Evolutionary conservation across 2,113 vertebrate genomes (phyloP), one percentile per base, ranked within the genome.

Genomic region (Urocynchramus pylzowi): DNA sequence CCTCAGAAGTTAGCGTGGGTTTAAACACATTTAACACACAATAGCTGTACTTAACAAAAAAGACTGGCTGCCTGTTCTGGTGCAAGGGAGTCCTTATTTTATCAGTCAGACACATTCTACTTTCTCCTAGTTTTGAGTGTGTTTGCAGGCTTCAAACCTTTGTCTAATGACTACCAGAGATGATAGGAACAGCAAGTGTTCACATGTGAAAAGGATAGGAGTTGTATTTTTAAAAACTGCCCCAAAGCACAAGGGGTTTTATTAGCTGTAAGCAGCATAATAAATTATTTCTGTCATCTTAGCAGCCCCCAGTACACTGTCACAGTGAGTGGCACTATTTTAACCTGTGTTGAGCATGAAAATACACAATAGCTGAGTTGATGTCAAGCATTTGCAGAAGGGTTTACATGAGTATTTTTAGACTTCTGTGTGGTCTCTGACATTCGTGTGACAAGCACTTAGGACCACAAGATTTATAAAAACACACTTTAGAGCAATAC

Each of bases 271-370:
- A 91, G 77, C 73, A 68, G 31, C 42, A n/a, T 89, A 84, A 95
- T 44, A 94, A 87, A 93, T 93, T 65, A 75, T 90, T 94, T 42
- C n/a, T 96, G 42, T 94, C 91, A 92, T 59, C 23, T 84, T 69
- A 85, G 49, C 73, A 85, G 41, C 33, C 77, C 81, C 52, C 35
- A 71, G 67, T 84, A 56, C 70, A 53, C 77, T 60, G 76, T 50
- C 63, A 74, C 52, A 79, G 83, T 76, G 79, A 96, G 67, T 53
- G 52, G 84, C 81, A 17, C 31, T 71, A 39, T 53, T 89, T 91
- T 88, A 90, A 70, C 87, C 42, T 63, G 79, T 70, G 70, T 79
- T 69, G 83, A 87, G 24, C 30, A 87, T 60, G 57, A 79, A 94
- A 93, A 92, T 64, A 35, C 60, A 70, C 83, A 96, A 90, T 54